phyloP scores from a whole-genome alignment of 2,113 vertebrate genomes.

The Hyperopisus bebe region DNA sequence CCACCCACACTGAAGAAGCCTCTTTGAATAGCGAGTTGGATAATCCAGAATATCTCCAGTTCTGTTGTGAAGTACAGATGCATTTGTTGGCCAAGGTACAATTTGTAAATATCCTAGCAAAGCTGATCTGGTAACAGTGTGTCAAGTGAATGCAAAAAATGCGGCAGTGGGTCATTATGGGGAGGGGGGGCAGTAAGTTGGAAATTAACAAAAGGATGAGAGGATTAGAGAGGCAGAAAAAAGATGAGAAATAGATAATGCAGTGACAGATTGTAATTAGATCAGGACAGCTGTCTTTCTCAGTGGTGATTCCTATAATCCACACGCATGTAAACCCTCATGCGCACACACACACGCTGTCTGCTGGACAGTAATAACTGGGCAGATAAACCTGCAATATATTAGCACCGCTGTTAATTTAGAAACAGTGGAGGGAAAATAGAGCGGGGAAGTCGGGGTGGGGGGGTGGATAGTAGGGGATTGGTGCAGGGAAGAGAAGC shows the following conservation, averaged over 20 bases:
- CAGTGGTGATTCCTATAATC: constrained; percentile 35
- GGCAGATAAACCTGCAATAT: constrained; percentile 37
- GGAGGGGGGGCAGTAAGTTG: constrained; percentile 14
- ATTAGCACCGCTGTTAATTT: constrained; percentile 42
- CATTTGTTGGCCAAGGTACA: neutral
- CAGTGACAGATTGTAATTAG: constrained; percentile 54
- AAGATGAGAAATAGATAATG: constrained; percentile 36
- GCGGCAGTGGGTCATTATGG: neutral
- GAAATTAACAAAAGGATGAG: constrained; percentile 13
- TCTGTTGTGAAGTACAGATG: neutral
- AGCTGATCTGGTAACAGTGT: neutral
- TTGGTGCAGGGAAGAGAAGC: constrained; percentile 61
- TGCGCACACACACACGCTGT: constrained; percentile 28
- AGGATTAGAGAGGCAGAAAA: constrained; percentile 34
- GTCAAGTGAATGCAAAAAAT: neutral
- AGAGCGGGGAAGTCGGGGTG: constrained; percentile 37
- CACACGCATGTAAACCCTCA: neutral
- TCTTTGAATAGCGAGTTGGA: neutral
- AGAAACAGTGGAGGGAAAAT: constrained; percentile 25
- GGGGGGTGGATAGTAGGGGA: constrained; percentile 40
- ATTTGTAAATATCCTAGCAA: neutral
- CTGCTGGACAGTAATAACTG: constrained; percentile 32
- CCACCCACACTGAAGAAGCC: neutral
- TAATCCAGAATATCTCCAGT: neutral
- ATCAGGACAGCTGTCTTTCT: constrained; percentile 49